A percentile compares a stretch with the other conserved stretches of the same genome.
Evolutionary conservation across 2,888 invertebrate species (phyloP).

Genomic region (Pedicia rivosa): DNA sequence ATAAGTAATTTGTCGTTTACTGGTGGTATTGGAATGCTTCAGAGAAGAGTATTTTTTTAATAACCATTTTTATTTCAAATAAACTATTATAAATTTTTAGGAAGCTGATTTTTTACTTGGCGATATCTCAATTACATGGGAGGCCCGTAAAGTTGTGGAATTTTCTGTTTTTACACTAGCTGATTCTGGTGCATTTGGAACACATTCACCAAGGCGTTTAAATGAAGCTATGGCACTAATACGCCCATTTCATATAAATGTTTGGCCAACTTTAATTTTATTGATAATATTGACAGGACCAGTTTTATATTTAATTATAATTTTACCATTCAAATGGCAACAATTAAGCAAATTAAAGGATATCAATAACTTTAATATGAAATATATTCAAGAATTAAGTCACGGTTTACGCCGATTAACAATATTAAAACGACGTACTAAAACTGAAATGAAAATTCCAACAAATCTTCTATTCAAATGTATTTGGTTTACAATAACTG

Average conservation of each 20-base stretch:
- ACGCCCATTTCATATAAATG: constrained; percentile 56
- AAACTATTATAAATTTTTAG: too few relatives aligned
- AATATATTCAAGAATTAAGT: too few relatives aligned
- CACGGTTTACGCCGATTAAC: too few relatives aligned
- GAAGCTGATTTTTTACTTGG: constrained; percentile 59
- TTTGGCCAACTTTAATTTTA: constrained; percentile 53
- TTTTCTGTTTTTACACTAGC: constrained; percentile 62
- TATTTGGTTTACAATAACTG: constrained; percentile 55
- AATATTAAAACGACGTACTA: not conserved
- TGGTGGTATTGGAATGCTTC: constrained; percentile 54
- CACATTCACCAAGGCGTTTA: constrained; percentile 53
- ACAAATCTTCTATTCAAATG: constrained; percentile 39
- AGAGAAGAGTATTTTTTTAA: constrained; percentile 55
- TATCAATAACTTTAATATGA: too few relatives aligned
- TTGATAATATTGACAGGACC: constrained; percentile 51
- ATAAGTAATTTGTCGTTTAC: constrained; percentile 49
- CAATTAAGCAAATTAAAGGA: too few relatives aligned
- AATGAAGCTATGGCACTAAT: constrained; percentile 59
- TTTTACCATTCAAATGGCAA: constrained; percentile 33
- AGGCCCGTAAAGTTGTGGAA: constrained; percentile 52
- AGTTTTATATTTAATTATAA: constrained; percentile 48
- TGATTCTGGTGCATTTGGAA: constrained; percentile 61
- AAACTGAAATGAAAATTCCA: constrained; percentile 18
- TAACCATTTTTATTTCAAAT: too few relatives aligned
- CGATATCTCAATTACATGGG: constrained; percentile 57